Evolutionary conservation across 1,140 invertebrate genomes (phyloP).

Genomic region (Orchesella cincta): DNA sequence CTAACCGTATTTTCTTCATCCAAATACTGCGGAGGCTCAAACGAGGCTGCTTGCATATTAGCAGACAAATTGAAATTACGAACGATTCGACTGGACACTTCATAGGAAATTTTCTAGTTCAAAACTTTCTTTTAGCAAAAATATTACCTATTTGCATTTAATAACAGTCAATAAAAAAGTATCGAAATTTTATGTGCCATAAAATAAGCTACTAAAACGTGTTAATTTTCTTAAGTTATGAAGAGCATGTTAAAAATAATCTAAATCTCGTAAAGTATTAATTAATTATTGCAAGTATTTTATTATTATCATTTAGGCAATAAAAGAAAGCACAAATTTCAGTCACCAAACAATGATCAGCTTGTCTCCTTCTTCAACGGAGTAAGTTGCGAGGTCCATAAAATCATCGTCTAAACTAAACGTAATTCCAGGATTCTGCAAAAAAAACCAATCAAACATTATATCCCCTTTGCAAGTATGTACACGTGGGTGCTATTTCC

Average conservation of each 20-base stretch:
- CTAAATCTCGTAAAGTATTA: too few species aligned
- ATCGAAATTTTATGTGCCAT: too few species aligned
- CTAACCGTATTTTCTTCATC: constrained; percentile 72
- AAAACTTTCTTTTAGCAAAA: too few species aligned
- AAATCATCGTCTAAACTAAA: constrained; percentile 77
- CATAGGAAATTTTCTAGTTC: background rate
- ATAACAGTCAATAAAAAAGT: background rate
- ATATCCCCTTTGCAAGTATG: background rate
- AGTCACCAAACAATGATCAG: constrained; percentile 69
- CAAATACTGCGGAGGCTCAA: constrained; percentile 66
- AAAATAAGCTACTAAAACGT: too few species aligned
- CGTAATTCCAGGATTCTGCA: constrained; percentile 67
- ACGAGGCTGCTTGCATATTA: constrained; percentile 69
- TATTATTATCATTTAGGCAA: too few species aligned
- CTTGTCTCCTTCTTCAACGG: constrained; percentile 78
- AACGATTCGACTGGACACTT: constrained; percentile 63
- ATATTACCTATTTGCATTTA: too few species aligned
- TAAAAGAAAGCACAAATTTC: background rate
- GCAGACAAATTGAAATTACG: constrained; percentile 62
- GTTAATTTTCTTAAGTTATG: too few species aligned
- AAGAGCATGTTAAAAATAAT: too few species aligned
- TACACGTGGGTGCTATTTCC: background rate
- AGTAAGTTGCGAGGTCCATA: constrained; percentile 78
- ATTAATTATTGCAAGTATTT: too few species aligned
- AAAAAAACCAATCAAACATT: constrained; percentile 49